phyloP scores from a whole-genome alignment of 2,113 vertebrate genomes.

The Dasyurus viverrinus region DNA sequence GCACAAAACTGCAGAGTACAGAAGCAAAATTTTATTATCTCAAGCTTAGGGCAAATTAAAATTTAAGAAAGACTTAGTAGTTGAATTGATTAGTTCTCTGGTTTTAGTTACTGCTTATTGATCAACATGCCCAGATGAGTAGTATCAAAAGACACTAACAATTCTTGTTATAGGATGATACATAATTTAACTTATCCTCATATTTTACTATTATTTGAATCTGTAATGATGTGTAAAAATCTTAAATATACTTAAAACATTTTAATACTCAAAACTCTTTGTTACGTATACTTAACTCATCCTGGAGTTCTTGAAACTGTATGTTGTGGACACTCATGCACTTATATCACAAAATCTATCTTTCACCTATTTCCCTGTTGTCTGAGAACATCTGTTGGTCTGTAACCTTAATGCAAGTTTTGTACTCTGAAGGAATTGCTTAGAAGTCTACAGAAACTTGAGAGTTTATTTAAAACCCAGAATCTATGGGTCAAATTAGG shows the following conservation, averaged over 20 bases:
- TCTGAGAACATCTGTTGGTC: not conserved
- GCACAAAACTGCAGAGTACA: not conserved
- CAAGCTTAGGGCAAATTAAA: not conserved
- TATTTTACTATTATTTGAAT: not conserved
- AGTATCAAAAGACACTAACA: not conserved
- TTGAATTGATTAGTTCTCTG: not conserved
- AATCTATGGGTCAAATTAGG: not conserved
- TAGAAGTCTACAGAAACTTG: not conserved
- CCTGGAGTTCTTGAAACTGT: not conserved
- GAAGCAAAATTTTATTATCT: not conserved
- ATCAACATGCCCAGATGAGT: not conserved
- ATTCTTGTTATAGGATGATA: not conserved
- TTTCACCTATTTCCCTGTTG: not conserved
- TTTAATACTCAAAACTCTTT: no score
- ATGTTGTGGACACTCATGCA: not conserved
- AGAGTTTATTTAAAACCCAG: not conserved
- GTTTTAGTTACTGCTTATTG: not conserved
- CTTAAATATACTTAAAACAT: no score
- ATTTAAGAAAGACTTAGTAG: not conserved
- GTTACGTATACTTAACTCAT: not conserved
- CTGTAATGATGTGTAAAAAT: not conserved
- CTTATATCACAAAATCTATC: not conserved
- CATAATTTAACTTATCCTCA: not conserved
- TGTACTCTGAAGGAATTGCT: not conserved
- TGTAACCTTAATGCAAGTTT: not conserved